Evolutionary conservation across 2,113 vertebrate species (phyloP), one percentile per base, ranked within the genome.

Genomic region (Urocynchramus pylzowi): DNA sequence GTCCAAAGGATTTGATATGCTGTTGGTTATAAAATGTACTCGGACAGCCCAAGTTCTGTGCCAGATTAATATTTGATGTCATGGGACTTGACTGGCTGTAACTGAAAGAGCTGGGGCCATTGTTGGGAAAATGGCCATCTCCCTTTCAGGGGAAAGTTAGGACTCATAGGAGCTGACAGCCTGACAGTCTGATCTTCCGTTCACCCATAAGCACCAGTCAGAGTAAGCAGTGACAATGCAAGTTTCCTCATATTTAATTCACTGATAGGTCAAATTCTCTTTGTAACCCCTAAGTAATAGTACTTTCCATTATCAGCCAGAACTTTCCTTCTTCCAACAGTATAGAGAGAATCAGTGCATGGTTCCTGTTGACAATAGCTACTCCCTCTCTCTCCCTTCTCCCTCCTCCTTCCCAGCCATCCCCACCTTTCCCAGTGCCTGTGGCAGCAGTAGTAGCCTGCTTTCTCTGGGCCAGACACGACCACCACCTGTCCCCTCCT

Each of bases 31-130:
- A 80, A 90, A 94, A 96, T 49, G 85, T 85, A 77, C 88, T 91
- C 0, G 11, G 87, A 89, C 76, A 83, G 87, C 61, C 86, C 91
- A 89, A 26, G 63, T 93, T 97, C 74, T 74, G 70, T 95, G 89
- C 91, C 84, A 80, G 89, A 95, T 93, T 91, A 85, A 91, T 93
- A 86, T 73, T 80, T 94, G 93, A 94, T 96, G 91, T 96, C 95
- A 94, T 93, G 80, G 78, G 82, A 96, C 79, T 91, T 95, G 95
- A 96, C 93, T 94, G 84, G 82, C 93, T 95, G 84, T 88, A 90
- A 91, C 56, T 3, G 10, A 95, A 94, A 79, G 85, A 88, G 90
- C 68, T 91, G 64, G 54, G 50, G 49, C 93, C 45, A 27, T 45
- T 85, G 57, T 65, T 91, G 92, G 90, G 78, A 96, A 95, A 95